These are phyloP conservation scores for Bactericera cockerelli DNA, from an alignment of 1,140 invertebrate species.

Conservation along the genomic window DNA sequence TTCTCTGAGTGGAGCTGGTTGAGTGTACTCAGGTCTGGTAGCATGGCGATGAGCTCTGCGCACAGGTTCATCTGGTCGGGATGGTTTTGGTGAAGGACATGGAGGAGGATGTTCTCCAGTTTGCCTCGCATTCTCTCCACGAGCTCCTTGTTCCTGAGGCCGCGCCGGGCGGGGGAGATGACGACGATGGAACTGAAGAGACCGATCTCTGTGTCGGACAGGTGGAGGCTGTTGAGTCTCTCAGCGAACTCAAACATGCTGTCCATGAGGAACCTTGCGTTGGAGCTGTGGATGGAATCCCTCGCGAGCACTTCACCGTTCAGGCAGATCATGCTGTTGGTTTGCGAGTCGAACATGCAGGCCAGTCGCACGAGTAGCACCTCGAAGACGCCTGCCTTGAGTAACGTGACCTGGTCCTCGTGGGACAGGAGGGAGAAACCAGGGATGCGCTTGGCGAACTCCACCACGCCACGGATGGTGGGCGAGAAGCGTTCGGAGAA, in stretches of 20 bases:
- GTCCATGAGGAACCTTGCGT: conserved; percentile 85
- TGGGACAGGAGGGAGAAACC: conserved; percentile 87
- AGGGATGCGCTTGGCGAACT: conserved; percentile 93
- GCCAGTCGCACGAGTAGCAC: conserved; percentile 81
- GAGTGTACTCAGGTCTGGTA: conserved; percentile 83
- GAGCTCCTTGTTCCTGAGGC: conserved; percentile 76
- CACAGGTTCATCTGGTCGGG: conserved; percentile 61
- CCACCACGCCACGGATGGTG: conserved; percentile 89
- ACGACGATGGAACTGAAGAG: conserved; percentile 90
- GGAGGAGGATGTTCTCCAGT: conserved; percentile 67
- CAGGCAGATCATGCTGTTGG: conserved; percentile 80
- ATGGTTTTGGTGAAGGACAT: conserved; percentile 75
- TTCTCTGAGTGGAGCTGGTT: conserved; percentile 95
- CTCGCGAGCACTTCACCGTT: conserved; percentile 81
- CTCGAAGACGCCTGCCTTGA: conserved; percentile 92
- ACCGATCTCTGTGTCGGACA: conserved; percentile 84
- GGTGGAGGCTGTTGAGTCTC: conserved; percentile 71
- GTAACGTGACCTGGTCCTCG: conserved; percentile 90
- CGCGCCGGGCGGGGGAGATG: conserved; percentile 80
- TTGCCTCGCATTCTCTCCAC: conserved; percentile 85
- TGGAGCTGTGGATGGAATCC: conserved; percentile 76
- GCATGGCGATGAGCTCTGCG: conserved; percentile 77
- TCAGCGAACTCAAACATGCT: conserved; percentile 96
- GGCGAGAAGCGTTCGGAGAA: conserved; percentile 88
- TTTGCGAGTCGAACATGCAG: conserved; percentile 82